phyloP scores from a whole-genome alignment of 2,113 vertebrate species.

The Epinephelus moara region DNA sequence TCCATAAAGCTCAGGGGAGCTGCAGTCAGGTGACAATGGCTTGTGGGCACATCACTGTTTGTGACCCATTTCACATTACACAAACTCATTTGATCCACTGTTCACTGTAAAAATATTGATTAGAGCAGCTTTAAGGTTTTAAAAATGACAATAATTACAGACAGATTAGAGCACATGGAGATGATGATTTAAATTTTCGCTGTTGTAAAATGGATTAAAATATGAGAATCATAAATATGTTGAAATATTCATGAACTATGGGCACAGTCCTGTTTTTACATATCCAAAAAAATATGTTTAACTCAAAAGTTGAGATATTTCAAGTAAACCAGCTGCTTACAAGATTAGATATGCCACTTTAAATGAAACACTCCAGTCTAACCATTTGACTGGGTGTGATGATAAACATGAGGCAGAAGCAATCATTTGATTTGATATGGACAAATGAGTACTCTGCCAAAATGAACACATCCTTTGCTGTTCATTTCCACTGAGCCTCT shows the following conservation, averaged over 20 bases:
- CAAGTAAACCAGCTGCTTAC: neutral
- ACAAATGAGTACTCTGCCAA: constrained; percentile 32
- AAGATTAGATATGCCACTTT: constrained; percentile 14
- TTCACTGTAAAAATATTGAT: neutral
- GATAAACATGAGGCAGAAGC: constrained; percentile 41
- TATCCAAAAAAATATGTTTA: neutral
- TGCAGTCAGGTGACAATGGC: no score
- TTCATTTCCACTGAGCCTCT: constrained; percentile 29
- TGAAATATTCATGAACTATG: constrained; percentile 19
- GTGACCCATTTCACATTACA: neutral
- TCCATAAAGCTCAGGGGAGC: no score
- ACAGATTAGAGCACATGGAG: neutral
- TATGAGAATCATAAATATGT: neutral
- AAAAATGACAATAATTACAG: neutral
- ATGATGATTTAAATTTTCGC: neutral
- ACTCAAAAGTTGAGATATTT: constrained; percentile 5
- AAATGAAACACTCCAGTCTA: constrained; percentile 27
- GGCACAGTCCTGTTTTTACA: neutral
- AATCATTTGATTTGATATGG: constrained; percentile 58
- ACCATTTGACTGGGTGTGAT: constrained; percentile 1
- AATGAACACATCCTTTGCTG: constrained; percentile 28
- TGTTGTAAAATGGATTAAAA: neutral
- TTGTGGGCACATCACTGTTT: no score
- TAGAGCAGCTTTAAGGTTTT: neutral
- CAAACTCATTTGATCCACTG: neutral